Evolutionary conservation across 1,140 invertebrate species (phyloP), one percentile per base, ranked within the genome.

Genomic region (Lepeophtheirus salmonis): DNA sequence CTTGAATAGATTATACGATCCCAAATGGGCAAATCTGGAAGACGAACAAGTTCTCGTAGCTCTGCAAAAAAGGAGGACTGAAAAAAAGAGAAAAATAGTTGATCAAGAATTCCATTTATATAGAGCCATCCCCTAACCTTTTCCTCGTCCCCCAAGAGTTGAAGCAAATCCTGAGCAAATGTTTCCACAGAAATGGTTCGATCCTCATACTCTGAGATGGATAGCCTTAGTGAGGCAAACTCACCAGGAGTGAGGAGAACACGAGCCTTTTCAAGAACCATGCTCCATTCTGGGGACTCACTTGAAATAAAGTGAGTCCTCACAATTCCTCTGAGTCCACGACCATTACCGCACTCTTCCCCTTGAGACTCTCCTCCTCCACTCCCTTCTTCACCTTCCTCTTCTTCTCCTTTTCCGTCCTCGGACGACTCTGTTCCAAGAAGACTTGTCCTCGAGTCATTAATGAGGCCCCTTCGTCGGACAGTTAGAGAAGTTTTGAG

Each of bases 31-130:
- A 57, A 57, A 41, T 57, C 55, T 13, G 20, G 22, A 13, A 26
- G 55, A 21, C 55, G 55, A 16, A 57, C 55, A 21, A 57, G 16
- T 30, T 57, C 55, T n/a, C 55, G 55, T 17, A 57, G 21, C 55
- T 57, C 55, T 1, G 55, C 25, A 23, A 57, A 57, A 21, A 57
- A 57, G 20, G 55, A 57, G 55, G 55, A 25, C 55, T 54, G 52
- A 41, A 10, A 41, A 41, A 41, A 41, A 41, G 30, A n/a, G 10
- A 12, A n/a, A 41, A 41, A 12, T 10, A 41, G 30, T 41, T 10
- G 30, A 41, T 12, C 10, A 12, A 41, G 30, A n/a, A 41, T 41
- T 12, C n/a, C n/a, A n/a, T n/a, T n/a, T n/a, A n/a, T n/a, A n/a
- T n/a, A 54, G n/a, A 14, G 23, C 18, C 22, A 20, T n/a, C 49